Base-by-base conservation (phyloP, 1,140 invertebrate species). In the Asbolus verrucosus region DNA sequence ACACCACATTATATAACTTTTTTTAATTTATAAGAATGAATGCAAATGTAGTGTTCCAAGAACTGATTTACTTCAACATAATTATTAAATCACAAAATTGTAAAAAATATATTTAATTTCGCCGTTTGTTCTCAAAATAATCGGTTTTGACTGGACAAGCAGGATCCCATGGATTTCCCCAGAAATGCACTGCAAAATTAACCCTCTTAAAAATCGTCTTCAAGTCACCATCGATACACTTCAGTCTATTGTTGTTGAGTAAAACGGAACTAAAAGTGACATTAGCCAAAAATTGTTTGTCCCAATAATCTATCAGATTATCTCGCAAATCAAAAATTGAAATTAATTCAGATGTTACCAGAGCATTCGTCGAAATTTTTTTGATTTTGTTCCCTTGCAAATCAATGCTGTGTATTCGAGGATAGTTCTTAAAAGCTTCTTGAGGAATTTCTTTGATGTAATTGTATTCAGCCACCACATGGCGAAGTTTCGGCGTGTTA, bases 351-450 rank as follows among this genome's bases (percentile, higher is more conserved):
- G 18, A n/a, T 13, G n/a, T 21, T 6, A 3, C 1, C 1, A 54
- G 27, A 27, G 19, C 21, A 27, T 54, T 21, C 3, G 19, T 0
- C 18, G 46, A 54, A 27, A 54, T 24, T 2, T n/a, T n/a, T 14
- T 27, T 54, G 6, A 54, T 54, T 6, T 30, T n/a, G 18, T 54
- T 54, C 1, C 9, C 11, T 27, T 54, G 9, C 21, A 54, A 27
- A 54, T 54, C 21, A 27, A 54, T 54, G 9, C 46, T 54, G 46
- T 54, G 27, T 21, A 54, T 14, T 13, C 14, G 9, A 3, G 46
- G 46, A 27, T 54, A 39, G 33, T 63, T 63, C 16, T 21, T 30
- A n/a, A 63, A 63, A 0, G 61, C 61, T 39, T 63, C 14, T 3
- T 19, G 8, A 2, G 61, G 61, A 6, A 63, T 14, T 9, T 24